Conservation (phyloP, 2,888 invertebrate species). For the Agrotis segetum region DNA sequence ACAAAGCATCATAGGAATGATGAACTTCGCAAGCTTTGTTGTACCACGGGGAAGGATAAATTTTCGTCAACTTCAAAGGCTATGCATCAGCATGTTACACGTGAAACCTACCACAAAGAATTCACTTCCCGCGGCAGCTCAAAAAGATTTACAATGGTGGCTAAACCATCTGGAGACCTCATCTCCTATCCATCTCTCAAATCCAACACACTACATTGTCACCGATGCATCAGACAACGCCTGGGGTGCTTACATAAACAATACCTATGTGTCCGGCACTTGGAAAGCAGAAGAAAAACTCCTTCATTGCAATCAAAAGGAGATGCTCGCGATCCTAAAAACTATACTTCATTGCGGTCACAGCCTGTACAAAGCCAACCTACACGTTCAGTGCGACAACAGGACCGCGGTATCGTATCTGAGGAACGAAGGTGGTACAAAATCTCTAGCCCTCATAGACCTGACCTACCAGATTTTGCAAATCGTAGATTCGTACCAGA, state of each 20-base stretch:
- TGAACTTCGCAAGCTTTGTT: slow-evolving; percentile 8
- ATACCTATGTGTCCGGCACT: slow-evolving; percentile 1
- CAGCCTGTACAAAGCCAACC: neutral
- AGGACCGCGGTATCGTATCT: too few relatives aligned
- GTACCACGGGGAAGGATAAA: slow-evolving; percentile 1
- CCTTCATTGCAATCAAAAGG: slow-evolving; percentile 1
- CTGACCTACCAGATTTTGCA: too few relatives aligned
- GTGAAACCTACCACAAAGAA: neutral
- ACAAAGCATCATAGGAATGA: slow-evolving; percentile 8
- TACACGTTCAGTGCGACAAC: slow-evolving; percentile 4
- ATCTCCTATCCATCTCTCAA: neutral
- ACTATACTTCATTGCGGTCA: neutral
- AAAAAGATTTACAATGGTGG: neutral
- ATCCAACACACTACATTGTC: slow-evolving; percentile 5
- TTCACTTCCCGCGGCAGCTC: neutral
- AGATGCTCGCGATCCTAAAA: slow-evolving; percentile 2
- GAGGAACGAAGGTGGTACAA: too few relatives aligned
- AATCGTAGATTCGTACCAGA: too few relatives aligned
- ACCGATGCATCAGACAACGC: slow-evolving; percentile 5
- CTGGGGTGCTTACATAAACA: slow-evolving; percentile 4
- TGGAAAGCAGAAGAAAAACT: neutral
- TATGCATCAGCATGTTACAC: slow-evolving; percentile 3
- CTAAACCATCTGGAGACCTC: slow-evolving; percentile 1
- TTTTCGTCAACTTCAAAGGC: slow-evolving; percentile 7
- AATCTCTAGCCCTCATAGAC: too few relatives aligned